Percentiles rank a stretch among this genome's conserved stretches.
Evolutionary conservation across 2,113 vertebrate genomes (phyloP).

Genomic region (Microcebus murinus): DNA sequence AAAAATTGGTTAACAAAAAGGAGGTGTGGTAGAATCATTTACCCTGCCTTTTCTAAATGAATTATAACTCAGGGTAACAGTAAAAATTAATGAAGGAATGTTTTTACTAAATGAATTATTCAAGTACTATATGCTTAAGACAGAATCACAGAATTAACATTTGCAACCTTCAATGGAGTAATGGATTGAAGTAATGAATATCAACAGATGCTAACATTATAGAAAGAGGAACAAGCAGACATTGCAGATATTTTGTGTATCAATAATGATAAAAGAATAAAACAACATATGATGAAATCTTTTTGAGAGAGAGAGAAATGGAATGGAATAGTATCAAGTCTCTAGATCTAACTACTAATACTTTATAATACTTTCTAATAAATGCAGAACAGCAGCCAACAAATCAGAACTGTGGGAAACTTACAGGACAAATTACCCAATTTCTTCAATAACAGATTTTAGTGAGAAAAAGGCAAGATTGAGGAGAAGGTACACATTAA

Average conservation of each 20-base stretch:
- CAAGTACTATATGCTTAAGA: neutral
- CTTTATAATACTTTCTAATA: neutral
- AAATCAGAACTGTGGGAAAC: neutral
- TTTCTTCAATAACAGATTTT: neutral
- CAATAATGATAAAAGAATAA: neutral
- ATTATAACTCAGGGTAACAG: neutral
- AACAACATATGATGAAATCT: neutral
- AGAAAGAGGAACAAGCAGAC: neutral
- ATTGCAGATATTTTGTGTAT: neutral
- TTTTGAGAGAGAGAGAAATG: neutral
- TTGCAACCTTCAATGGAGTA: neutral
- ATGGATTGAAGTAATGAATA: neutral
- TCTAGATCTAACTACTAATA: neutral
- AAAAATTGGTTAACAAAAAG: neutral
- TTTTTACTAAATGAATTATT: constrained; percentile 18
- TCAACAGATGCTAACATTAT: neutral
- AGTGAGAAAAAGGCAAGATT: neutral
- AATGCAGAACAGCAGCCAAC: neutral
- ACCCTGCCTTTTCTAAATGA: constrained; percentile 3
- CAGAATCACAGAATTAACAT: constrained; percentile 4
- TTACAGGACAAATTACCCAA: neutral
- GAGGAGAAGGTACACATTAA: neutral
- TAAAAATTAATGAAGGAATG: constrained; percentile 18
- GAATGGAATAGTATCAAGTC: neutral
- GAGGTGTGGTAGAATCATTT: neutral